Base-by-base conservation (phyloP, 1,140 invertebrate genomes). In the Diabrotica virgifera region DNA sequence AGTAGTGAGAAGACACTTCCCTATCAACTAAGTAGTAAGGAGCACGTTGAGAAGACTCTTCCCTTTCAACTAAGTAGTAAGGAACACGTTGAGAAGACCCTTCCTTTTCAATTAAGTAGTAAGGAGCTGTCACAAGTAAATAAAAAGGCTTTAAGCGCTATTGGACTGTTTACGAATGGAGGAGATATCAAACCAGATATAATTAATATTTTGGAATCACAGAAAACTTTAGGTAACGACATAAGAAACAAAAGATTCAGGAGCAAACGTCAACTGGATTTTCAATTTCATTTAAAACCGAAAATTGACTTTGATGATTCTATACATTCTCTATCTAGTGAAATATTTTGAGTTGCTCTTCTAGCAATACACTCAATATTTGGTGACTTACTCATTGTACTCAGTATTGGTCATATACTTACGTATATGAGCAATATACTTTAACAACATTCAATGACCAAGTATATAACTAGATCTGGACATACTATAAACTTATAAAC, bases 121-220 rank as follows among this genome's bases (percentile, higher is more conserved):
- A 67, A 62, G 52, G 69, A 68, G 12, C 51, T 57, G 38, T 59
- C 66, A 5, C 13, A 37, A 10, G 52, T 58, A 5, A 40, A 70
- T 36, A 46, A 56, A 36, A 61, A 68, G 9, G 40, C 63, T 46
- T 53, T 70, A n/a, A 51, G 53, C 14, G 36, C 56, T 6, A 68
- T 70, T n/a, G 69, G 66, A 6, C 52, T 68, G 1, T 70, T 68
- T 40, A 70, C 69, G 2, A 64, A 68, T 63, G 52, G 62, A 35
- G 69, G 69, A 0, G 66, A 70, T 8, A 64, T 68, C 9, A 36
- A 64, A 40, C 66, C 66, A 5, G 64, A 38, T 7, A 55, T 68
- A n/a, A 67, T 70, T 13, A 63, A 55, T 54, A 59, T 70, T 57
- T 50, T 70, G 4, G 62, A 70, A 36, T 53, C 65, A 35, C 62